Conservation (phyloP, 1,140 invertebrate species). For the Formica exsecta region DNA sequence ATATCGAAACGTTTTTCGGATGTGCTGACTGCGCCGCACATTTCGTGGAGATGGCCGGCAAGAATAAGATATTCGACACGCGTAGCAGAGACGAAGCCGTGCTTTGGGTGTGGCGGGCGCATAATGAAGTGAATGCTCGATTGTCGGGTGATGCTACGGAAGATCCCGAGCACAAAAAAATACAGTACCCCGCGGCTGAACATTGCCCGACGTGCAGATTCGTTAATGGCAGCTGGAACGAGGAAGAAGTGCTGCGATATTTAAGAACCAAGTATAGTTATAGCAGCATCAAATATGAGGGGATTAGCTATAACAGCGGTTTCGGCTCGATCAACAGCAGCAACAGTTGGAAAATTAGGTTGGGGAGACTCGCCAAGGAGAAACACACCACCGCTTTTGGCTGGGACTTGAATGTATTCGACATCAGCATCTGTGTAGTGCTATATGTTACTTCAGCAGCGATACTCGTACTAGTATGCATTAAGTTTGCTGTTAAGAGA, state of each 20-base stretch:
- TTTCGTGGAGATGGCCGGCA: slow-evolving; percentile 93
- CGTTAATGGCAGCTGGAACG: slow-evolving; percentile 89
- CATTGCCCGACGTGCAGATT: slow-evolving; percentile 91
- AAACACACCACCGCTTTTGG: slow-evolving; percentile 82
- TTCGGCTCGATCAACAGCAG: not conserved
- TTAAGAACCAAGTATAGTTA: slow-evolving; percentile 91
- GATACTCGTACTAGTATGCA: slow-evolving; percentile 92
- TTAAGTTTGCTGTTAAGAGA: slow-evolving; percentile 91
- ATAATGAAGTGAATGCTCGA: slow-evolving; percentile 97
- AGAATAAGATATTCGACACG: slow-evolving; percentile 90
- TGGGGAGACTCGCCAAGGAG: slow-evolving; percentile 78
- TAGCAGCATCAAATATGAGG: slow-evolving; percentile 86
- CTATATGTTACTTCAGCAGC: slow-evolving; percentile 90
- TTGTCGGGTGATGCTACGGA: slow-evolving; percentile 95
- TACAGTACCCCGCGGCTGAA: slow-evolving; percentile 93
- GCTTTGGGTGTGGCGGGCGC: slow-evolving; percentile 97
- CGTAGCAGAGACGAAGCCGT: slow-evolving; percentile 91
- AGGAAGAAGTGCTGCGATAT: slow-evolving; percentile 91
- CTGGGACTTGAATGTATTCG: slow-evolving; percentile 89
- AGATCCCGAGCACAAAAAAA: slow-evolving; percentile 96
- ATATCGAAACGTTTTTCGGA: slow-evolving; percentile 97
- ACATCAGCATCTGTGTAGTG: slow-evolving; percentile 92
- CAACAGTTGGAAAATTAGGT: slow-evolving; percentile 69
- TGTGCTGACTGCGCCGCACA: slow-evolving; percentile 96
- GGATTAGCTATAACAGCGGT: slow-evolving; percentile 68